Percentiles rank a stretch among this genome's conserved stretches.
Evolutionary conservation across 2,888 invertebrate species (phyloP).

Genomic region (Hirtodrosophila histrioides): DNA sequence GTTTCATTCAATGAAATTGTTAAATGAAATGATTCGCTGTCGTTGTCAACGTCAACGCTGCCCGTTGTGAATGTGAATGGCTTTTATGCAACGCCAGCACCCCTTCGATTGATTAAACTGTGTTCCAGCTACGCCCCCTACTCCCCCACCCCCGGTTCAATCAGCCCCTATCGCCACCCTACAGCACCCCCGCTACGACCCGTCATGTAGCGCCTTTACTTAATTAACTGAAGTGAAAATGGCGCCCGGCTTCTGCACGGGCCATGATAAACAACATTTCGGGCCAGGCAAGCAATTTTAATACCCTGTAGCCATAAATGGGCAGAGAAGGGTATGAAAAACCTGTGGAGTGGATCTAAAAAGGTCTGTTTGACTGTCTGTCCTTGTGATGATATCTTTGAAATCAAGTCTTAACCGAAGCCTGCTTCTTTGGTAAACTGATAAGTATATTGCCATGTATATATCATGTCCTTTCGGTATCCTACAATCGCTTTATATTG

Average conservation of each 20-base stretch:
- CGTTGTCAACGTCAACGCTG: slow-evolving; percentile 29
- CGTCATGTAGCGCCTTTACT: slow-evolving; percentile 62
- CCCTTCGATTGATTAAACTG: slow-evolving; percentile 66
- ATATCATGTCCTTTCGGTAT: too few relatives aligned
- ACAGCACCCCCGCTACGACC: not conserved
- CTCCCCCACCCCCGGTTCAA: not conserved
- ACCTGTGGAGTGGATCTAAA: too few relatives aligned
- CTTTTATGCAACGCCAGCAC: slow-evolving; percentile 44
- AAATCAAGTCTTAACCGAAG: too few relatives aligned
- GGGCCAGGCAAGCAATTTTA: slow-evolving; percentile 15
- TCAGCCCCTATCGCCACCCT: slow-evolving; percentile 8
- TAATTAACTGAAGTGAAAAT: slow-evolving; percentile 79
- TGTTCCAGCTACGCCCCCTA: slow-evolving; percentile 17
- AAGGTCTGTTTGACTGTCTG: not conserved
- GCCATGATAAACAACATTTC: slow-evolving; percentile 70
- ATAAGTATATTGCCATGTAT: too few relatives aligned
- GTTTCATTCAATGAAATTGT: slow-evolving; percentile 76
- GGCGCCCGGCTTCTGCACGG: slow-evolving; percentile 61
- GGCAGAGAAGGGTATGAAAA: too few relatives aligned
- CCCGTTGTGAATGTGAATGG: slow-evolving; percentile 36
- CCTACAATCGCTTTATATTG: too few relatives aligned
- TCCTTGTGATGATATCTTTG: not conserved
- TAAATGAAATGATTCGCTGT: slow-evolving; percentile 73
- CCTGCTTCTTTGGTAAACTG: too few relatives aligned
- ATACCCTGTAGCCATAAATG: slow-evolving; percentile 11